Percentiles rank a stretch among this genome's conserved stretches.
These are phyloP conservation scores for Cistogaster globosa DNA, from an alignment of 2,888 invertebrate genomes.

Conservation along the genomic window DNA sequence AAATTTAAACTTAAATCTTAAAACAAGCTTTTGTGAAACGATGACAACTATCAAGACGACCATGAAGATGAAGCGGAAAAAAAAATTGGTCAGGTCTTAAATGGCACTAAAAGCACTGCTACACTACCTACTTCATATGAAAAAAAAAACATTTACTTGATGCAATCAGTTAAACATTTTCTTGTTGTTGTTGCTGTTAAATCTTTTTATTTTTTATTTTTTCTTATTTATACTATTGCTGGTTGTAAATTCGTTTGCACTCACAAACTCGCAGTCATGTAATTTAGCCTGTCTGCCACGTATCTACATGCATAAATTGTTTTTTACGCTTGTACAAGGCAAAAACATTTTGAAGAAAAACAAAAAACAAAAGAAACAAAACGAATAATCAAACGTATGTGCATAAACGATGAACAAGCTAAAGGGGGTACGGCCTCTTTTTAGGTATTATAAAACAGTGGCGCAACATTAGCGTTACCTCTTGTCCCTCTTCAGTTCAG, in stretches of 20 bases:
- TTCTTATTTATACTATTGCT: slow-evolving; percentile 18
- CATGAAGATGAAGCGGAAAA: slow-evolving; percentile 22
- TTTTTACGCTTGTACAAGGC: slow-evolving; percentile 42
- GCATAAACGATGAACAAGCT: slow-evolving; percentile 58
- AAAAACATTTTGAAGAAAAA: slow-evolving; percentile 32
- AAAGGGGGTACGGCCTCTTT: slow-evolving; percentile 68
- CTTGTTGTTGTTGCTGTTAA: slow-evolving; percentile 9
- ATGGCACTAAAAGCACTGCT: slow-evolving; percentile 43
- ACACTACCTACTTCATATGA: slow-evolving; percentile 1
- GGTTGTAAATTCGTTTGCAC: slow-evolving; percentile 27
- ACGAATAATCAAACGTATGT: slow-evolving; percentile 52
- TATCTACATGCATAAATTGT: slow-evolving; percentile 63
- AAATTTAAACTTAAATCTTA: neutral
- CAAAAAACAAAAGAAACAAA: slow-evolving; percentile 43
- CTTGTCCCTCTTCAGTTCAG: neutral
- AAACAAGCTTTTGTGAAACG: neutral
- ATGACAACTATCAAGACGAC: slow-evolving; percentile 1
- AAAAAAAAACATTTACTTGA: slow-evolving; percentile 27
- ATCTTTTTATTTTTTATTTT: neutral
- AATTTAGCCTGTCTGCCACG: slow-evolving; percentile 66
- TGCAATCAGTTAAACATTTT: slow-evolving; percentile 56
- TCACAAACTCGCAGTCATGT: slow-evolving; percentile 46
- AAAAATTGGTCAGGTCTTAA: slow-evolving; percentile 41
- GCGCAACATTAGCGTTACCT: slow-evolving; percentile 46
- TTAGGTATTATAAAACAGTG: slow-evolving; percentile 57